Base-by-base conservation (phyloP, 2,113 vertebrate genomes). In the Phycodurus eques region DNA sequence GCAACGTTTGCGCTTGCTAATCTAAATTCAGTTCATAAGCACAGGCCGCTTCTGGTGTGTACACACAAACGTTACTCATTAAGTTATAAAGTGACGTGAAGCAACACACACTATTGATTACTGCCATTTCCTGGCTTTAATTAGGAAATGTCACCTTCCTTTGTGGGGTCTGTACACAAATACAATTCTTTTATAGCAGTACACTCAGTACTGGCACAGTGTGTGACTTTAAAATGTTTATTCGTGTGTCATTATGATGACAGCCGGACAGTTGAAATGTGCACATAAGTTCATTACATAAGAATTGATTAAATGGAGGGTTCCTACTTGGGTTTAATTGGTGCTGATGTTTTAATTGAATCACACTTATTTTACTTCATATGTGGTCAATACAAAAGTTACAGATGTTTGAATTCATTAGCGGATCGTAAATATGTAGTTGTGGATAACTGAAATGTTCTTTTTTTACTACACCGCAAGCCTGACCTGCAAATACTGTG, bases 51-150 rank as follows among this genome's bases (percentile, higher is more conserved):
- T 7, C 60, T 63, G 47, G 68, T 35, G 65, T 67, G 75, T 71
- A 79, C 77, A 62, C 20, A 82, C 61, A 1, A n/a, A 76, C n/a
- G 42, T 68, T 67, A 77, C 43, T 63, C 72, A 15, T 56, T 67
- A 33, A 43, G 44, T 74, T 57, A 66, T 79, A 72, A 73, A 78
- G 69, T 15, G 65, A 0, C 59, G 20, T 14, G 63, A 47, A 31
- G 61, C 39, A 68, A 71, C 73, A 39, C 70, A 75, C 75, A 75
- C 13, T 5, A 11, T 61, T 60, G 75, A 82, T 87, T 70, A 76
- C 57, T 5, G 9, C 47, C 5, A 27, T 65, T 77, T 86, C 79
- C 87, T 74, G 74, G 43, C 68, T 54, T n/a, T 80, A 76, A 78
- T 72, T 71, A 77, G 15, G 51, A 70, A 31, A 54, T n/a, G 2